Evolutionary conservation across 2,113 vertebrate genomes (phyloP), one percentile per base, ranked within the genome.

Genomic region (Grallaria varia): DNA sequence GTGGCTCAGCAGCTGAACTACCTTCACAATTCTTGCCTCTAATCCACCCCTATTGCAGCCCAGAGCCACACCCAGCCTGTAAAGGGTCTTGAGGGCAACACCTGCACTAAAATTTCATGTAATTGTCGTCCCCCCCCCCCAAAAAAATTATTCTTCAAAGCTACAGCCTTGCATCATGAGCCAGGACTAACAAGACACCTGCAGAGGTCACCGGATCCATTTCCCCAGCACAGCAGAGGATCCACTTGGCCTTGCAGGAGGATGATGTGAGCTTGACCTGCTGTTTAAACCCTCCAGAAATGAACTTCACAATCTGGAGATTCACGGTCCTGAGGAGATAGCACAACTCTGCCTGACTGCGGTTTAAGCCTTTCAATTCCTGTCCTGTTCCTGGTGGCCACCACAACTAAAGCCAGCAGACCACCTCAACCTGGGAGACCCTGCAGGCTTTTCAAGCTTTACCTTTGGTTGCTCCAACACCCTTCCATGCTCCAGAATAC

Each of bases 11-110:
- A 28, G 12, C 53, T 66, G 24, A 79, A 35, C 12, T 33, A 35
- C 44, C 35, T 35, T 58, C 0, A 0, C 22, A n/a, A 35, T n/a
- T 59, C 37, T 31, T 23, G 40, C 44, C 60, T 50, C 16, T 49
- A 49, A 52, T 3, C 23, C 6, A 4, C 8, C 60, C 60, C 20
- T 14, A 5, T 60, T 79, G 44, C 56, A 81, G n/a, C 2, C 23
- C 50, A 69, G 74, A 64, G 72, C 8, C 47, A 89, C 19, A 50
- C 5, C 27, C 28, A 78, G 35, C 12, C 60, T 68, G 9, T 47
- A 31, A 59, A 4, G 12, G 25, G 25, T 9, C 63, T 49, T 27
- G n/a, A 60, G 53, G 37, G 14, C 40, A 91, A 64, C 0, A 1
- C 8, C 33, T 84, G 59, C 25, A 89, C 24, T 24, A 8, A 7